These are phyloP conservation scores for Collichthys lucidus DNA, from an alignment of 2,113 vertebrate species.

Conservation along the genomic window DNA sequence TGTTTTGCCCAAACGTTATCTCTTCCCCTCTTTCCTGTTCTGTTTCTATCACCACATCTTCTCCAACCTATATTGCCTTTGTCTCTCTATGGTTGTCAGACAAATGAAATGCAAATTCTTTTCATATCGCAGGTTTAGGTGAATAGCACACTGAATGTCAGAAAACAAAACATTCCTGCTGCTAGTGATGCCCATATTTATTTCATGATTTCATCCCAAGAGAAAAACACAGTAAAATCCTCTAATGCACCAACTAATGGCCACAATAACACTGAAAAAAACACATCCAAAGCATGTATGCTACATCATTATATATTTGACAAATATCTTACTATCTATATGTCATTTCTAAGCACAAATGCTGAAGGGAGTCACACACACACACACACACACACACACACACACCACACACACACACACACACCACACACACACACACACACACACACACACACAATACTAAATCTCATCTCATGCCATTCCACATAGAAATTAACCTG, in stretches of 20 bases:
- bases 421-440: background rate
- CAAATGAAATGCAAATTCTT: background rate
- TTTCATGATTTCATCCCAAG: conserved; percentile 16
- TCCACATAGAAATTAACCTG: conserved; percentile 7
- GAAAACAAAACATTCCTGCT: background rate
- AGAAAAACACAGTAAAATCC: background rate
- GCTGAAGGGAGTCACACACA: background rate
- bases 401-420: too few relatives aligned
- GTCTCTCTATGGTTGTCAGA: background rate
- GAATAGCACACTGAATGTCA: conserved; percentile 1
- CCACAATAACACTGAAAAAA: background rate
- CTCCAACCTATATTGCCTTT: background rate
- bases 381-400: background rate
- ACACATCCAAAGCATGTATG: background rate
- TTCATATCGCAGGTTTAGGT: background rate
- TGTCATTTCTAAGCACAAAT: background rate
- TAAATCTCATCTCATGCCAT: background rate
- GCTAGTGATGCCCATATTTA: conserved; percentile 22
- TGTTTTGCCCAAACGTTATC: background rate
- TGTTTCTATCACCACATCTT: background rate
- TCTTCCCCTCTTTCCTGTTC: background rate
- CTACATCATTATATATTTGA: background rate
- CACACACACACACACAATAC: background rate
- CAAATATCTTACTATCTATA: background rate
- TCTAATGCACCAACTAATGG: conserved; percentile 32